Percentiles rank a stretch among this genome's conserved stretches.
Conservation (phyloP, 2,888 invertebrate species). For the Meta bourneti region DNA sequence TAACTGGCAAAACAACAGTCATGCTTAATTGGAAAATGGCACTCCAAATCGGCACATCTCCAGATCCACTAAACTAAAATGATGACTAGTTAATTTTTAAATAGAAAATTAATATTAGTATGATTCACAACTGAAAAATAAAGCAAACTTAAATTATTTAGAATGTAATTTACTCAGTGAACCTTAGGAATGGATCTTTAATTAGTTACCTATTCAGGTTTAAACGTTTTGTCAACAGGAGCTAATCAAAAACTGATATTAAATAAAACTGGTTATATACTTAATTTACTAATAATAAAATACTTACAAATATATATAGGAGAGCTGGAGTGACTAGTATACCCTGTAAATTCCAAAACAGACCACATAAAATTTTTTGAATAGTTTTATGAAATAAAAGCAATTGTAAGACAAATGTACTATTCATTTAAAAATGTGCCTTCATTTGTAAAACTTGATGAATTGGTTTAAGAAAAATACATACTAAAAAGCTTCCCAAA, state of each 20-base stretch:
- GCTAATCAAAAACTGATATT: no score
- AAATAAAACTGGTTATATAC: no score
- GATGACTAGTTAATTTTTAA: not conserved
- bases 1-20: conserved; percentile 83
- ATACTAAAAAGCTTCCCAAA: conserved; percentile 84
- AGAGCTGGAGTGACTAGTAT: conserved; percentile 83
- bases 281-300: not conserved
- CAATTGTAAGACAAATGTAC: not conserved
- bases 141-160: no score
- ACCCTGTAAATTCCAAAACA: conserved; percentile 79
- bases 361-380: not conserved
- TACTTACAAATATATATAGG: conserved; percentile 83
- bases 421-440: not conserved
- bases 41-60: conserved; percentile 82
- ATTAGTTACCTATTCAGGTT: no score
- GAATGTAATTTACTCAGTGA: no score
- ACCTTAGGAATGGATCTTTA: no score
- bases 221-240: no score
- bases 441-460: not conserved
- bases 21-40: conserved; percentile 83
- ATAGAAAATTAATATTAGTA: no score
- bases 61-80: conserved; percentile 82
- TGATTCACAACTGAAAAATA: no score
- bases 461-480: conserved; percentile 55
- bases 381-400: not conserved